A percentile compares a stretch with the other conserved stretches of the same genome.
Evolutionary conservation across 2,113 vertebrate genomes (phyloP).

Genomic region (Chaetorhynchus papuensis): DNA sequence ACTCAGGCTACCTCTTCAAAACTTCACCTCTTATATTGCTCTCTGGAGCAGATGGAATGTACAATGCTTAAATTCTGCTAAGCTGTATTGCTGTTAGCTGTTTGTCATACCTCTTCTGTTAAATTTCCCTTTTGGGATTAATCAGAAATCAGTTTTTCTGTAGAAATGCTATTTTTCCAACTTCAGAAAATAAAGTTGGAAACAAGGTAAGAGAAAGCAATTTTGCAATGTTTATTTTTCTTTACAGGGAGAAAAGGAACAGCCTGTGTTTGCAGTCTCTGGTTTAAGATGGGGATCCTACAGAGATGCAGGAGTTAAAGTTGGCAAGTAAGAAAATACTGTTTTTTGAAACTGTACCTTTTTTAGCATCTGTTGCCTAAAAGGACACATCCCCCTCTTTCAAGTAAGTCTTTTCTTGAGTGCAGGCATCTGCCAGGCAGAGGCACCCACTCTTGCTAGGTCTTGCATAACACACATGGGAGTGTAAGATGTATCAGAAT

Average conservation of each 20-base stretch:
- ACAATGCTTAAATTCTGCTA: background rate
- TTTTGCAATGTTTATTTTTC: background rate
- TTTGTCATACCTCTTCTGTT: background rate
- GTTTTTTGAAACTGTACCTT: background rate
- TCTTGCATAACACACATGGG: background rate
- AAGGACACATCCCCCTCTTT: background rate
- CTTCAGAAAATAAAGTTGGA: background rate
- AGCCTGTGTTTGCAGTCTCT: slow-evolving; percentile 91
- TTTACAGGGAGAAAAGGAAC: slow-evolving; percentile 88
- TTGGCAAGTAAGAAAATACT: slow-evolving; percentile 85
- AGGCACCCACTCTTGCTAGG: background rate
- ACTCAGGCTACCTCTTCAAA: background rate
- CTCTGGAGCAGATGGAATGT: background rate
- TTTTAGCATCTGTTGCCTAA: background rate
- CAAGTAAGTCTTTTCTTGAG: background rate
- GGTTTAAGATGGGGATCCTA: slow-evolving; percentile 94
- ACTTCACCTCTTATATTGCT: background rate
- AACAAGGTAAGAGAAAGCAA: background rate
- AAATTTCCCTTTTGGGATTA: background rate
- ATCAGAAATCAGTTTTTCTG: background rate
- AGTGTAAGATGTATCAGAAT: background rate
- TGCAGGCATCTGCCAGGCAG: background rate
- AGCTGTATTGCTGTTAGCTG: background rate
- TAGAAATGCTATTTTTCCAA: background rate
- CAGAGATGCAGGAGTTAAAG: slow-evolving; percentile 83